Evolutionary conservation across 2,797 vertebrate species (phyloP).

Genomic region (Myioborus miniatus): DNA sequence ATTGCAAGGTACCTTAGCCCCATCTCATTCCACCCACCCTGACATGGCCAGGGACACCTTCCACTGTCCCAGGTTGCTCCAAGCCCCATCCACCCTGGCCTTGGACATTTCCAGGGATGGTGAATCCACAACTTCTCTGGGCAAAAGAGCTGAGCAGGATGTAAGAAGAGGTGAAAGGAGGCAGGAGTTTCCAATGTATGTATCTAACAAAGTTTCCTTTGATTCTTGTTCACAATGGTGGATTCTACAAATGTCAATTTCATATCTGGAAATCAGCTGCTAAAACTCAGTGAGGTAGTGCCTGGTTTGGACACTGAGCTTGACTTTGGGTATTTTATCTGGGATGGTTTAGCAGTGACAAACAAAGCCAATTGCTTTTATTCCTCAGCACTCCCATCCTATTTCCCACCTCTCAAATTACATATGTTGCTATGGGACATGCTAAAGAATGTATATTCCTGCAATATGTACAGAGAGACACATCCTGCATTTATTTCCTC

Average conservation of each 20-base stretch:
- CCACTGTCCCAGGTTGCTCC: background rate
- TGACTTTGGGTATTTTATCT: background rate
- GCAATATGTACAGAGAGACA: background rate
- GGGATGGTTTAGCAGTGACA: background rate
- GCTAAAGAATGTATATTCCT: background rate
- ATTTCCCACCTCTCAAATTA: background rate
- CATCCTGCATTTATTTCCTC: background rate
- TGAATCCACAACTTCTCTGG: background rate
- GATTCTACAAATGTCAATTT: background rate
- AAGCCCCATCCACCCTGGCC: background rate
- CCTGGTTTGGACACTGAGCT: background rate
- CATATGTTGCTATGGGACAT: background rate
- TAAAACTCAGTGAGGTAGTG: background rate
- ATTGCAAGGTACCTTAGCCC: background rate
- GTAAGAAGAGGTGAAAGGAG: background rate
- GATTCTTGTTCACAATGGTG: background rate
- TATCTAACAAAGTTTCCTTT: background rate
- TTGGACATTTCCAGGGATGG: background rate
- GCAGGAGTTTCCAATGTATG: background rate
- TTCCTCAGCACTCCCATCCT: background rate
- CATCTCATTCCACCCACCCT: background rate
- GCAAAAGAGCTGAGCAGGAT: background rate
- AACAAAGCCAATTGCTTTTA: background rate
- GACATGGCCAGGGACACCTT: background rate
- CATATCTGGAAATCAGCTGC: background rate